A percentile compares a stretch with the other conserved stretches of the same genome.
Conservation (phyloP, 1,140 invertebrate genomes). For the Drosophila sucinea region DNA sequence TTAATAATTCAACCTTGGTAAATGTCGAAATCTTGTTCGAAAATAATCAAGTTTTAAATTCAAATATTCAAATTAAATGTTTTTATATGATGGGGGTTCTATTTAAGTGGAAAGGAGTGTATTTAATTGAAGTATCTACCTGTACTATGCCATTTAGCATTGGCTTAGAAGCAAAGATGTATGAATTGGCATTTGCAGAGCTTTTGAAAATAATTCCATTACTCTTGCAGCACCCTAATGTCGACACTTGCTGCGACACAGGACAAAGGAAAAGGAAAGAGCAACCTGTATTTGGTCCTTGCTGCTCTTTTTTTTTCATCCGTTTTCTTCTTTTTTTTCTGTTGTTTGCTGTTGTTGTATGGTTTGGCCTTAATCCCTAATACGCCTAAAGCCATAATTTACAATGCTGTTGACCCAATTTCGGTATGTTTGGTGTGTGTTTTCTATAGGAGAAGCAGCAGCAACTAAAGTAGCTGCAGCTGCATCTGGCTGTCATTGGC, state of each 20-base stretch:
- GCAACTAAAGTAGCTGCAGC: constrained; percentile 16
- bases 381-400: constrained; percentile 57
- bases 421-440: neutral
- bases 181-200: neutral
- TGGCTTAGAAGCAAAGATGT: too few species aligned
- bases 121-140: too few species aligned
- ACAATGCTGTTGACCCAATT: constrained; percentile 67
- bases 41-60: too few species aligned
- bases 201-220: neutral
- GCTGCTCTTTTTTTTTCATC: constrained; percentile 6
- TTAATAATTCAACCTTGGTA: too few species aligned
- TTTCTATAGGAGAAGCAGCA: neutral
- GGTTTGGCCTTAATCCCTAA: constrained; percentile 30
- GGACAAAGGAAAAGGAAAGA: neutral
- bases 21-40: too few species aligned
- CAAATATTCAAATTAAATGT: too few species aligned
- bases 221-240: neutral
- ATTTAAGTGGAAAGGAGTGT: too few species aligned
- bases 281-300: constrained; percentile 8
- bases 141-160: too few species aligned
- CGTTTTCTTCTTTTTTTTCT: neutral
- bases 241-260: neutral
- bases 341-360: constrained; percentile 17
- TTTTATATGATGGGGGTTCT: too few species aligned
- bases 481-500: constrained; percentile 14